Base-by-base conservation (phyloP, 2,113 vertebrate genomes). In the Sphaerodactylus townsendi region DNA sequence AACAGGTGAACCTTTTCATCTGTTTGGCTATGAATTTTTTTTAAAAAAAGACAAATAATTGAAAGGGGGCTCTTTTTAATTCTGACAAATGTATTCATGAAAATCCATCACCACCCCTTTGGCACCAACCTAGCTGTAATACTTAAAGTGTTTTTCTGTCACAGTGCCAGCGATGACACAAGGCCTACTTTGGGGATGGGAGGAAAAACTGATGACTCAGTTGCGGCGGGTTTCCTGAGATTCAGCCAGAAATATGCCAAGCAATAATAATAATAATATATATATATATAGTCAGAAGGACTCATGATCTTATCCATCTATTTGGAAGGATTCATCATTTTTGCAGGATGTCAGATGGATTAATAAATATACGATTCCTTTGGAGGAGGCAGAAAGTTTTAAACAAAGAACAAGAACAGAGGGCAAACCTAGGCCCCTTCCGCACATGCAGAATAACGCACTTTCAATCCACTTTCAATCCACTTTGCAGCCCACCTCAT, bases 231-330 rank as follows among this genome's bases (percentile, higher is more conserved):
- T 85, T 93, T 86, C 74, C 87, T 81, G n/a, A 48, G 73, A 77
- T 83, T 86, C 83, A 83, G 91, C 86, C 88, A 92, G 85, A 62
- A 90, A 91, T 44, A 92, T 93, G 92, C 90, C 92, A 90, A 93
- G 84, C 93, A 93, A 93, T 93, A 88, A 93, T 93, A 95, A 93
- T 93, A 93, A 93, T 93, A 88, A 93, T 93, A 95, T 93, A 90
- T 91, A 87, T 48, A 87, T 75, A 77, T 93, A 72, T 78, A 79
- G n/a, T n/a, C n/a, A n/a, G n/a, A n/a, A n/a, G n/a, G n/a, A n/a
- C n/a, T n/a, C n/a, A n/a, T n/a, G n/a, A n/a, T n/a, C n/a, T n/a
- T n/a, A n/a, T n/a, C n/a, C n/a, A n/a, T n/a, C n/a, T n/a, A n/a
- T n/a, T n/a, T n/a, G n/a, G n/a, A n/a, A n/a, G n/a, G n/a, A n/a